These are phyloP conservation scores for Drosophila falleni DNA, from an alignment of 2,888 invertebrate species.

Conservation along the genomic window DNA sequence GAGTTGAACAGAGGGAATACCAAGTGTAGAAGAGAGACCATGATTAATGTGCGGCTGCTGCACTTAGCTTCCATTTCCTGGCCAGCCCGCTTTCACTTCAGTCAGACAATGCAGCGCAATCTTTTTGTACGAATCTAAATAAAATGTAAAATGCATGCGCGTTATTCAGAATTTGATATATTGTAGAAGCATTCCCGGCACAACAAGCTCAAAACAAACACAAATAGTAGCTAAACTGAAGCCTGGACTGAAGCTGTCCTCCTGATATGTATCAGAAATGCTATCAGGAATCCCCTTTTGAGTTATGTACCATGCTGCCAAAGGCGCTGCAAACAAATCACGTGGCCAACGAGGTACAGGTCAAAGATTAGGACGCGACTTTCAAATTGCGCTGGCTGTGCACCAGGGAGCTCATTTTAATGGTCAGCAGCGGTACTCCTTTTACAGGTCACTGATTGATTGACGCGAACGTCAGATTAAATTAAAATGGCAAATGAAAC, in stretches of 20 bases:
- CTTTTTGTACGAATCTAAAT: conserved; percentile 68
- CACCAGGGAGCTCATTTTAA: conserved; percentile 30
- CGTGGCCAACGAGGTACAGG: conserved; percentile 49
- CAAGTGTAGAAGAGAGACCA: conserved; percentile 36
- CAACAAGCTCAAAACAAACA: conserved; percentile 36
- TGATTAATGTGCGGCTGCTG: conserved; percentile 81
- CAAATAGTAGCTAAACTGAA: conserved; percentile 31
- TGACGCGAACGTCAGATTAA: conserved; percentile 14
- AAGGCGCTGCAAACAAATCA: conserved; percentile 67
- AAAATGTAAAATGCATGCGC: conserved; percentile 65
- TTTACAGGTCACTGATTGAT: conserved; percentile 55
- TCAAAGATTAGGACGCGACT: conserved; percentile 67
- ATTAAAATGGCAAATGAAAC: neutral
- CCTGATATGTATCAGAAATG: conserved; percentile 29
- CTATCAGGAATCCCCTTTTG: conserved; percentile 74
- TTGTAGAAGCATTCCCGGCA: conserved; percentile 51
- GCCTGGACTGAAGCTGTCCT: conserved; percentile 9
- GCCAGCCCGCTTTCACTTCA: conserved; percentile 28
- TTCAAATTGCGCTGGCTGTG: conserved; percentile 60
- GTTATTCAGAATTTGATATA: conserved; percentile 65
- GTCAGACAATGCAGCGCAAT: conserved; percentile 61
- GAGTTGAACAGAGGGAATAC: neutral
- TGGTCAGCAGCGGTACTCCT: neutral
- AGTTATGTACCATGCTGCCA: conserved; percentile 57
- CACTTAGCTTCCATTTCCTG: conserved; percentile 67